Evolutionary conservation across 1,140 invertebrate genomes (phyloP), one percentile per base, ranked within the genome.

Genomic region (Drosophila setifemur): DNA sequence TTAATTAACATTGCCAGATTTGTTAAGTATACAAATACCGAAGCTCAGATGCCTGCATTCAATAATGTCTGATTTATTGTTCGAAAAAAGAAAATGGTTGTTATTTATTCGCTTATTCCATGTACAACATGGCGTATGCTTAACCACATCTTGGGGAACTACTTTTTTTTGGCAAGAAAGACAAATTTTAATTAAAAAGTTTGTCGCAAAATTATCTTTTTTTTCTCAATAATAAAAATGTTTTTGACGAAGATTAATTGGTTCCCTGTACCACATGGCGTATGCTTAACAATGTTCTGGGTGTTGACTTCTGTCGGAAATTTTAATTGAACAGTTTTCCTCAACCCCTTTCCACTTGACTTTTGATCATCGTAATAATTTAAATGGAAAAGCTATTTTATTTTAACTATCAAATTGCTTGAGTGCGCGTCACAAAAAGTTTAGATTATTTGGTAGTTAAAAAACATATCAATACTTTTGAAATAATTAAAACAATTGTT

Each of bases 321-420:
- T 44, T 61, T 61, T 5, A 69, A 75, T 74, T 75, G 28, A 74
- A 69, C 49, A 49, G 48, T 33, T 19, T 53, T 16, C 18, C 21
- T 29, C 11, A 9, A 11, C 23, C 18, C 25, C 40, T 25, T 23
- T 25, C 25, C 25, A 37, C n/a, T 64, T 64, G 42, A 63, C 23
- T 48, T 29, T 39, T 25, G 55, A 8, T 8, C 42, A n/a, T 16
- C 7, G 0, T 3, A 43, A 26, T 48, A 54, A 45, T 54, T 68
- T 31, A 39, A 16, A 6, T 12, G n/a, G n/a, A n/a, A n/a, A n/a
- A n/a, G 21, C 19, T 25, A 29, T 71, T 76, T 60, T 5, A 42
- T 58, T 35, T 14, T 53, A 40, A 23, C 60, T 60, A 67, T 71
- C 18, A 68, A 60, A 18, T 19, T 6, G 25, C 9, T 61, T 39